These are phyloP conservation scores for Cossypha caffra DNA, from an alignment of 2,797 vertebrate genomes.

Conservation along the genomic window DNA sequence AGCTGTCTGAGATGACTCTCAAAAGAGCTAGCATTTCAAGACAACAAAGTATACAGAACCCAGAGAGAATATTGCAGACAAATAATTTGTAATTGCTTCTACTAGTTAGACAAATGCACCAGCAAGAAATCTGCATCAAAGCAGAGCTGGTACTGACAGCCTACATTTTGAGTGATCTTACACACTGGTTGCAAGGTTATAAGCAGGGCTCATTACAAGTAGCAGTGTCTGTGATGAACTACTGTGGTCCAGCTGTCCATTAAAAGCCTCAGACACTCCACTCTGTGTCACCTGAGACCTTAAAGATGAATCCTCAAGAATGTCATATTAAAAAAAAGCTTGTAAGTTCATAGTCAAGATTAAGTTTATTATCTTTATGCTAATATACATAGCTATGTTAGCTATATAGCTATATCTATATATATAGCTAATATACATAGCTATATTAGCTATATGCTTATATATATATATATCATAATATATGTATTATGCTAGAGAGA, in stretches of 20 bases:
- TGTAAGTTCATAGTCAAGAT: background rate
- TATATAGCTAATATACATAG: too few relatives aligned
- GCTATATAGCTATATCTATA: too few relatives aligned
- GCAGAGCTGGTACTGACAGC: background rate
- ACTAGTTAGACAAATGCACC: background rate
- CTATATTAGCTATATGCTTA: too few relatives aligned
- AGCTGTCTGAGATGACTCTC: background rate
- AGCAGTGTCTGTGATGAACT: background rate
- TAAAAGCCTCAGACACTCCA: background rate
- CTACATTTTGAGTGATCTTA: background rate
- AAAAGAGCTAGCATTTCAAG: background rate
- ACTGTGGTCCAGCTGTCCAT: background rate
- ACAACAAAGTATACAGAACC: background rate
- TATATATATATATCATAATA: background rate
- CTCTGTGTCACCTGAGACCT: background rate
- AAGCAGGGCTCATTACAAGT: background rate
- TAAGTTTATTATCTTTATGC: too few relatives aligned
- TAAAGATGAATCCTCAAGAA: background rate
- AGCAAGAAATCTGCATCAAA: background rate
- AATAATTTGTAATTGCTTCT: background rate
- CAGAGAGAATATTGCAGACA: background rate
- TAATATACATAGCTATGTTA: too few relatives aligned
- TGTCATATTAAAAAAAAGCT: background rate
- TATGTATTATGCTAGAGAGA: too few relatives aligned
- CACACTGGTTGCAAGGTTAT: background rate